Base-by-base conservation (phyloP, 2,888 invertebrate species). In the Phragmatobia fuliginosa region DNA sequence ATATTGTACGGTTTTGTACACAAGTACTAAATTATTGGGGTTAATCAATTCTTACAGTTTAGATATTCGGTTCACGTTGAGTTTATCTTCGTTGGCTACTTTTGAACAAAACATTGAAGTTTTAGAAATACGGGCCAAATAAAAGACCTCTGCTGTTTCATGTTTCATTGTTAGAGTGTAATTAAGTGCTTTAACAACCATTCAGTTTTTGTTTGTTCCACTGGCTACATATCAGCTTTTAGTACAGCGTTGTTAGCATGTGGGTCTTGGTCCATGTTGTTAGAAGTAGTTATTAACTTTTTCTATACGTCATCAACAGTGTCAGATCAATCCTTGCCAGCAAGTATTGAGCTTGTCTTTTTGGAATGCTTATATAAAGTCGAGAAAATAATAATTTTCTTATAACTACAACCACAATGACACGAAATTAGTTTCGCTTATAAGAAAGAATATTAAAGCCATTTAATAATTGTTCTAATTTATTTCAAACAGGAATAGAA, bases 21-120 rank as follows among this genome's bases (percentile, higher is more conserved):
- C 58, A 32, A 33, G 18, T 10, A 28, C 56, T 68, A 33, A 68
- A 31, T 62, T 49, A 61, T 59, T 63, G 25, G 45, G 59, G 28
- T 28, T 38, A 59, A 14, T 33, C 5, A 28, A 52, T 28, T 25
- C 1, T 28, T 4, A 56, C 16, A 6, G 56, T 16, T 28, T 28
- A 56, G 16, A 14, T 28, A 56, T 56, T 56, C 25, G 5, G 25
- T 28, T 16, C 28, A 16, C 28, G 14, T 56, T 56, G 4, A 56
- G 11, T 28, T 56, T 56, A 16, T 16, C 28, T 28, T 56, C 41
- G 60, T 49, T 45, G 14, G 45, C 28, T 66, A 59, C 36, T 65
- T 32, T 59, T 1, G 25, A 52, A 36, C 41, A 11, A 59, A 31
- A 6, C 25, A 38, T 66, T 66, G 32, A 62, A 62, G 25, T 62